phyloP scores from a whole-genome alignment of 2,797 vertebrate species.

The Sorex maritimensis region DNA sequence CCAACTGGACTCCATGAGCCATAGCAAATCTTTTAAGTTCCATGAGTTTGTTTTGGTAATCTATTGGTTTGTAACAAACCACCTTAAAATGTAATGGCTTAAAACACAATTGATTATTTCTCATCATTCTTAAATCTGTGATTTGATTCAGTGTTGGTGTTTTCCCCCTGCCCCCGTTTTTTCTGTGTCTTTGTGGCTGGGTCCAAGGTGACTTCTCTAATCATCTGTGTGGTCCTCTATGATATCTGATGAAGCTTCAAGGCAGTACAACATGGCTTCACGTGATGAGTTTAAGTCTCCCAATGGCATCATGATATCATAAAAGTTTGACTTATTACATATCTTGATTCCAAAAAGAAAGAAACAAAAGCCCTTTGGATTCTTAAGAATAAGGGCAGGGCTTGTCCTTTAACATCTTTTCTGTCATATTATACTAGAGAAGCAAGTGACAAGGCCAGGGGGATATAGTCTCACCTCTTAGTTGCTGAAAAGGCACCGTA shows the following conservation, averaged over 20 bases:
- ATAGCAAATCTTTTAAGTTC: background rate
- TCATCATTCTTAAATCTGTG: background rate
- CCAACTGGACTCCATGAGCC: background rate
- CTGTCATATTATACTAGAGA: background rate
- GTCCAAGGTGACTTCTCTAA: background rate
- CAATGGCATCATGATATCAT: background rate
- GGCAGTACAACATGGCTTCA: too few species aligned
- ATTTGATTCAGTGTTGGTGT: background rate
- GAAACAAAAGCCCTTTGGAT: background rate
- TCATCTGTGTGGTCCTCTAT: background rate
- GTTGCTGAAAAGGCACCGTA: background rate
- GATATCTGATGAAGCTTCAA: background rate
- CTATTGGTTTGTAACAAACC: background rate
- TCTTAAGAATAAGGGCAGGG: too few species aligned
- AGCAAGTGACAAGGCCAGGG: background rate
- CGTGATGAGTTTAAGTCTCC: background rate
- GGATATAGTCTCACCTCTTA: background rate
- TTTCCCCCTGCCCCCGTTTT: slow-evolving; percentile 4
- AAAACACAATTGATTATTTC: background rate
- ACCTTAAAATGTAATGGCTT: background rate
- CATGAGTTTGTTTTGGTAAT: background rate
- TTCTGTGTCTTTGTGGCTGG: background rate
- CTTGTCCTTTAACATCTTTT: background rate
- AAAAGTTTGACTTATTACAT: background rate
- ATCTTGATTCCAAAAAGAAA: background rate